Evolutionary conservation across 2,888 invertebrate genomes (phyloP), one percentile per base, ranked within the genome.

Genomic region (Galerucella pusilla): DNA sequence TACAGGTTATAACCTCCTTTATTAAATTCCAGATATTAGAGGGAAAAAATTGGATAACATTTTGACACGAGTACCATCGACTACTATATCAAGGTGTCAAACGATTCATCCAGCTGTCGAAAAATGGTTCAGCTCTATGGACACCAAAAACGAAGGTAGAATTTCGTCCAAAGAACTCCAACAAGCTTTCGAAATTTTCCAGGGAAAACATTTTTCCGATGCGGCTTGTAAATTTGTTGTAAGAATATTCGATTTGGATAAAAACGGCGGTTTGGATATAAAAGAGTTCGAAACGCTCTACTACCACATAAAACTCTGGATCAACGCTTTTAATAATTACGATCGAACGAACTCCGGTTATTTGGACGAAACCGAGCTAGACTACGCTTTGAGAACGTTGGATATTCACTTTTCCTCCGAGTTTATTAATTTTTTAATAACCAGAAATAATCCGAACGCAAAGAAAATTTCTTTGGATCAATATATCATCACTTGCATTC

Each of bases 401-500:
- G 85, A 86, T 76, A 83, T 86, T 14, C 81, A 85, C 69, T 86
- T 86, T 74, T 80, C 82, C 49, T 76, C 80, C 12, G 85, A 86
- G 1, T 86, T 86, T 75, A 81, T 86, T 10, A 78, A 80, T 65
- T 86, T 85, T 78, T 77, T 86, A 68, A 83, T 86, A 25, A 82
- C 81, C 5, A 83, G 84, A 64, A 81, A 79, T 59, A 83, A 85
- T 76, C 83, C 84, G 2, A 78, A 80, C 35, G 82, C 83, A 6
- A 84, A 81, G 65, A 84, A 79, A 71, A 85, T 87, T 61, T 83
- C 86, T 2, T 73, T 87, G 74, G 86, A 87, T 77, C 87, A 86
- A 75, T 87, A 85, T 78, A 84, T 87, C 9, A 83, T 87, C 2
- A 85, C 85, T n/a, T 87, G 87, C 73, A 86, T 87, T 14, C 87